Evolutionary conservation across 2,888 invertebrate genomes (phyloP), one percentile per base, ranked within the genome.

Genomic region (Graphium colonna): DNA sequence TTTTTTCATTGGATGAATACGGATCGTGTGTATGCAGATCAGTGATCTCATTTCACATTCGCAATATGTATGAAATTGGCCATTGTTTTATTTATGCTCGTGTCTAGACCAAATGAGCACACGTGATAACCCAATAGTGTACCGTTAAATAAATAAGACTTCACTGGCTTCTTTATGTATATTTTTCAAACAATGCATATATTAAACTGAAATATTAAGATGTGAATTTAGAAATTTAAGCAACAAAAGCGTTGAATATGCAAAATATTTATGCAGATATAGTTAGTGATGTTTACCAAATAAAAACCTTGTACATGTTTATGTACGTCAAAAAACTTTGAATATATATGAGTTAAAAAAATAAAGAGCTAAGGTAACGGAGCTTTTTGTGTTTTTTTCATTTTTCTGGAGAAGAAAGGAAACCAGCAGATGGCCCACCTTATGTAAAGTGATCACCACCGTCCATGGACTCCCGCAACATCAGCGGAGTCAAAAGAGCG

Each of bases 121-220:
- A 12, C 43, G 10, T 43, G 38, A 42, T 48, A 48, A 48, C 42
- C 46, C 36, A 42, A n/a, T 36, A 46, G 38, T 31, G 18, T 33
- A 33, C 9, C 33, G n/a, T 33, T 51, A 43, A 55, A 43, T 44
- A 51, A 56, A 51, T 52, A 57, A 57, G 52, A 55, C 9, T 33
- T 9, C n/a, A 5, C 33, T 33, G 33, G 9, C n/a, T 33, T 10
- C 33, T 33, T 33, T 10, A 10, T 33, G 33, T 33, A 9, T 33
- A 33, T 33, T 33, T 5, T 33, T 33, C 33, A 12, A 12, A 36
- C 36, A 36, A 36, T 12, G 12, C 12, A 36, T 12, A 36, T 13
- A n/a, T 36, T 36, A 36, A 12, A 36, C 36, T 36, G 2, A 1
- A n/a, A 36, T 31, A 10, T 31, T 1, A 9, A 10, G 10, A 31